Evolutionary conservation across 1,140 invertebrate species (phyloP).

Genomic region (Heliothis virescens): DNA sequence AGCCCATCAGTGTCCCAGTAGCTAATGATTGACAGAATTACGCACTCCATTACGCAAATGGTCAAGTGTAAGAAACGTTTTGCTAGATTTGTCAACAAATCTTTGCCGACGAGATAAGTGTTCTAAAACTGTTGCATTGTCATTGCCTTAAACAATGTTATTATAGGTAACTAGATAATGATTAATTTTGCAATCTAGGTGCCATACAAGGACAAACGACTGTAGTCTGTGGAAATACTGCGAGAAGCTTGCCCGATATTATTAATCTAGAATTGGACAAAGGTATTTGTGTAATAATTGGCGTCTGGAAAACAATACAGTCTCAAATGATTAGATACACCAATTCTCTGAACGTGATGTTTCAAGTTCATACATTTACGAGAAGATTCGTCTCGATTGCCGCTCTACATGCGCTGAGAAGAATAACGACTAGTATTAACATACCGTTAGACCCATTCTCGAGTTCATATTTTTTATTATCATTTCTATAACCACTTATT

Average conservation of each 20-base stretch:
- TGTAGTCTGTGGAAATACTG: not conserved
- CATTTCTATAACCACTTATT: constrained; percentile 44
- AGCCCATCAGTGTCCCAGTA: no score
- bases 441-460: constrained; percentile 49
- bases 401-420: constrained; percentile 47
- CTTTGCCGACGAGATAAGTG: not conserved
- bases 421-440: constrained; percentile 52
- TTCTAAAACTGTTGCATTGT: constrained; percentile 17
- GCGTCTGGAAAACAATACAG: not conserved
- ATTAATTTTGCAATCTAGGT: constrained; percentile 24
- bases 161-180: constrained; percentile 14
- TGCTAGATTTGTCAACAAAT: not conserved
- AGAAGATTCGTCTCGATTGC: constrained; percentile 44
- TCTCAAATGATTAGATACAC: not conserved
- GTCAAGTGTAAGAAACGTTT: not conserved
- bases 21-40: no score
- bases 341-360: constrained; percentile 14
- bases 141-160: constrained; percentile 14
- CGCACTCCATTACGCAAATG: no score
- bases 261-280: not conserved
- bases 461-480: constrained; percentile 46
- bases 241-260: not conserved
- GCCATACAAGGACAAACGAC: constrained; percentile 10
- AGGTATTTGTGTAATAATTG: not conserved
- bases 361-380: constrained; percentile 16